A percentile compares a stretch with the other conserved stretches of the same genome.
These are phyloP conservation scores for Aphelenchoides bicaudatus DNA, from an alignment of 2,888 invertebrate genomes.

Conservation along the genomic window DNA sequence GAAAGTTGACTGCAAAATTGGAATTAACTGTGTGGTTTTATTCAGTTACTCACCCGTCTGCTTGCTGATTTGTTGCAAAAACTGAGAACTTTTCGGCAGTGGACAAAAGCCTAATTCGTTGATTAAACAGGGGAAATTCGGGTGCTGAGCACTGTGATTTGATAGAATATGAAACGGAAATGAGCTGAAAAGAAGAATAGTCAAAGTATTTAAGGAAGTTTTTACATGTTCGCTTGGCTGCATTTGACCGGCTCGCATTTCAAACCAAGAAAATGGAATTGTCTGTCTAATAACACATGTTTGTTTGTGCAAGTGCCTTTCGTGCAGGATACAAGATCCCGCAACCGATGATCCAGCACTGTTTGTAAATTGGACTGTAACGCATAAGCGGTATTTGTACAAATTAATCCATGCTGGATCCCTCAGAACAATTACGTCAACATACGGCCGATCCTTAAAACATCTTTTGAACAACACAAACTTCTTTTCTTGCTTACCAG, in stretches of 20 bases:
- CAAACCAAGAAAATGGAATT: conserved; percentile 54
- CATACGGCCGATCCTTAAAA: conserved; percentile 48
- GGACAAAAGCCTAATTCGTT: conserved; percentile 18
- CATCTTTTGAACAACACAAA: background rate
- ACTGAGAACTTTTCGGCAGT: conserved; percentile 11
- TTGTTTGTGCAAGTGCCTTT: conserved; percentile 27
- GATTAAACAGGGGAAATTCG: conserved; percentile 25
- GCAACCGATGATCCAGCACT: conserved; percentile 31
- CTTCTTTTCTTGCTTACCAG: conserved; percentile 31
- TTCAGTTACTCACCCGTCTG: conserved; percentile 18
- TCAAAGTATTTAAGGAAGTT: background rate
- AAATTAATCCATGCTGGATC: conserved; percentile 42
- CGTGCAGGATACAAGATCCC: conserved; percentile 28
- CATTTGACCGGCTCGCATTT: too few species aligned
- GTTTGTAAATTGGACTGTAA: conserved; percentile 45
- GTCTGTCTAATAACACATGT: conserved; percentile 48
- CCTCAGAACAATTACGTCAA: conserved; percentile 49
- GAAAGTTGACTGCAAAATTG: conserved; percentile 23
- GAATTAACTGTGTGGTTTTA: background rate
- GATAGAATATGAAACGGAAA: conserved; percentile 28
- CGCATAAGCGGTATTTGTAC: conserved; percentile 41
- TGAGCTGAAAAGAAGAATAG: conserved; percentile 10
- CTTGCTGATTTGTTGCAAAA: conserved; percentile 15
- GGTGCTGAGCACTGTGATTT: conserved; percentile 21
- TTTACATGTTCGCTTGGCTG: conserved; percentile 19